Conservation (phyloP, 1,140 invertebrate species). For the Colletes latitarsis region DNA sequence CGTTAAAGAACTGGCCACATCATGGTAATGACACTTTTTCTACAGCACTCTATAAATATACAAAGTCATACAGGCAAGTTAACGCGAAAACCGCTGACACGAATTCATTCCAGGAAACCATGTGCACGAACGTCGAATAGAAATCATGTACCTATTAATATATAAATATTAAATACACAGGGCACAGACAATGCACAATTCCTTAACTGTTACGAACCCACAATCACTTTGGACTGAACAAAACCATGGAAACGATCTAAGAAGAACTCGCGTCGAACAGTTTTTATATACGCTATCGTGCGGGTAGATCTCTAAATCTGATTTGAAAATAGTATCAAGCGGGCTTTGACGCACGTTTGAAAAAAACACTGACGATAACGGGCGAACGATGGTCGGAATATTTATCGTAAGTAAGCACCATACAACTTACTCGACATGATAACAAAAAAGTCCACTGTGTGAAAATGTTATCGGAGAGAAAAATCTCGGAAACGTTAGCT, state of each 20-base stretch:
- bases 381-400: too few relatives aligned
- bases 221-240: too few relatives aligned
- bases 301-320: not conserved
- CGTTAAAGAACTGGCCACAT: not conserved
- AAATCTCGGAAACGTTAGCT: not conserved
- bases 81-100: not conserved
- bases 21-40: conserved; percentile 12
- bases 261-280: too few relatives aligned
- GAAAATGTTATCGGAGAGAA: not conserved
- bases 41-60: not conserved
- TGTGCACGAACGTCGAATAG: not conserved
- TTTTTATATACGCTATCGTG: not conserved
- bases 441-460: not conserved
- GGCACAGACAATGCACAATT: not conserved
- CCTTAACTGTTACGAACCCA: not conserved
- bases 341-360: not conserved
- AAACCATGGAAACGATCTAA: too few relatives aligned
- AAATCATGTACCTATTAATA: not conserved
- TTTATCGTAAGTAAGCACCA: not conserved
- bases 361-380: not conserved
- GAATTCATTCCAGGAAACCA: too few relatives aligned
- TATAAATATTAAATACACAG: not conserved
- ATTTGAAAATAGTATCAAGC: not conserved
- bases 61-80: not conserved
- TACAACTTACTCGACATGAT: conserved; percentile 36